Evolutionary conservation across 2,113 vertebrate genomes (phyloP).

Genomic region (Xenopus borealis): DNA sequence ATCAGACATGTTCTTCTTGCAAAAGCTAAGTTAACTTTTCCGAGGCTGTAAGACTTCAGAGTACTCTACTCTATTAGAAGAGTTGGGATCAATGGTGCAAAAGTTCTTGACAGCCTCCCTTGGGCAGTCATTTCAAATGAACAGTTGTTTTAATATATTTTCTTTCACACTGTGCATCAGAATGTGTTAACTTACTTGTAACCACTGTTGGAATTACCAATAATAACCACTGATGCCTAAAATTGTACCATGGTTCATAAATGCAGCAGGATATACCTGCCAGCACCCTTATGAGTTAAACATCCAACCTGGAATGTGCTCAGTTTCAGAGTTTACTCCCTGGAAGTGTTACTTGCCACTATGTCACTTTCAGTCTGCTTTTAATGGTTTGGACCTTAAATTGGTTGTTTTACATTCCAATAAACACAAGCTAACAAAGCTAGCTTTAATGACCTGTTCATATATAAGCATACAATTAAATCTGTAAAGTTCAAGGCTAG

Average conservation of each 20-base stretch:
- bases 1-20: slow-evolving; percentile 38
- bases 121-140: slow-evolving; percentile 49
- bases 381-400: neutral
- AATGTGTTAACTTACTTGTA: slow-evolving; percentile 55
- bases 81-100: slow-evolving; percentile 48
- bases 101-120: slow-evolving; percentile 54
- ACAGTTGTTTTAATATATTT: slow-evolving; percentile 45
- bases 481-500: neutral
- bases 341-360: slow-evolving; percentile 60
- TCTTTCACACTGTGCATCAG: slow-evolving; percentile 47
- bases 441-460: neutral
- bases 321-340: slow-evolving; percentile 53
- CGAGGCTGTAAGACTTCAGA: neutral
- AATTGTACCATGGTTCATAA: slow-evolving; percentile 68
- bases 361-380: neutral
- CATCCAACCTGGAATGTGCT: slow-evolving; percentile 55
- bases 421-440: neutral
- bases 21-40: slow-evolving; percentile 32
- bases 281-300: slow-evolving; percentile 69
- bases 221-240: slow-evolving; percentile 65
- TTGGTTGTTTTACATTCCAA: neutral
- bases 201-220: slow-evolving; percentile 60
- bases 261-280: slow-evolving; percentile 59
- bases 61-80: slow-evolving; percentile 29
- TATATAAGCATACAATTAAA: neutral